A percentile compares a stretch with the other conserved stretches of the same genome.
Evolutionary conservation across 2,888 invertebrate species (phyloP).

Genomic region (Xestoiulus laeticollis): DNA sequence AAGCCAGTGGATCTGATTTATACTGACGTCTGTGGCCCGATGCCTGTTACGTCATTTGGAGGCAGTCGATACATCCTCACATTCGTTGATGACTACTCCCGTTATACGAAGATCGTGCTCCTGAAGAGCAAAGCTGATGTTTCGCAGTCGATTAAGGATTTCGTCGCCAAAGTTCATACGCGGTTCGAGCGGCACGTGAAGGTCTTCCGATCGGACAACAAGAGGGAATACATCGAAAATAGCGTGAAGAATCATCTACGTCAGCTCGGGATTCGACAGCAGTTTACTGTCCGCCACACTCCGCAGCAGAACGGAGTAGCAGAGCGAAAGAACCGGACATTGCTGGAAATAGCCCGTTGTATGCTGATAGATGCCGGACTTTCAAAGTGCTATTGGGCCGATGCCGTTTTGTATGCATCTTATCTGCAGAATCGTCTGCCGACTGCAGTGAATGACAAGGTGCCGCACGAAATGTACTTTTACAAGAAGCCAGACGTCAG

Average conservation of each 20-base stretch:
- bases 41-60: background rate
- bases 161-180: background rate
- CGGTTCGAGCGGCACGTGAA: background rate
- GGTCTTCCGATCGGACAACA: background rate
- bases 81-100: background rate
- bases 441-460: background rate
- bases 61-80: background rate
- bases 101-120: background rate
- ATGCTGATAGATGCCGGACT: background rate
- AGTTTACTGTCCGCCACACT: constrained; percentile 52
- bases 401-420: constrained; percentile 53
- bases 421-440: constrained; percentile 53
- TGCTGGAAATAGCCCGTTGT: constrained; percentile 52
- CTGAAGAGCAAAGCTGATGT: background rate
- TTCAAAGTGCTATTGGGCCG: constrained; percentile 54
- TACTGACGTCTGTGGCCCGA: background rate
- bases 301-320: constrained; percentile 56
- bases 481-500: background rate
- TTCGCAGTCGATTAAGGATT: background rate
- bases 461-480: background rate
- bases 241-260: background rate
- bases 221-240: background rate
- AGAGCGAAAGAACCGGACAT: constrained; percentile 54
- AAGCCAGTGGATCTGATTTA: background rate
- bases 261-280: background rate